These are phyloP conservation scores for Danaus plexippus DNA, from an alignment of 1,140 invertebrate species.

Conservation along the genomic window DNA sequence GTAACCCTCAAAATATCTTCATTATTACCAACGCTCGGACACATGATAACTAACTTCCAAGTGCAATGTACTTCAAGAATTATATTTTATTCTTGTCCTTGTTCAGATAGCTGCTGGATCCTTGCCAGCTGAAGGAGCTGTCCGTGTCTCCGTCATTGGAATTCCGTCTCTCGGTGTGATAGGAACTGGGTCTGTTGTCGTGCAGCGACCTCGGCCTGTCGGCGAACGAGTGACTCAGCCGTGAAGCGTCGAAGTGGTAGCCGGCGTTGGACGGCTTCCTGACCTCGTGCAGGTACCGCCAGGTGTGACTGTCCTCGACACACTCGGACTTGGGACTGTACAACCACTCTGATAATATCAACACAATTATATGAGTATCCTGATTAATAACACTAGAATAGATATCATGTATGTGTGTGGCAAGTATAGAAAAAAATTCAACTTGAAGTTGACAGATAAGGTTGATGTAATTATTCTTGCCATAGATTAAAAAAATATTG, in stretches of 20 bases:
- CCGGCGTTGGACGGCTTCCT: conserved; percentile 57
- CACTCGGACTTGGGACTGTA: conserved; percentile 46
- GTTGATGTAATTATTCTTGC: too few relatives aligned
- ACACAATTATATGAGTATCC: too few relatives aligned
- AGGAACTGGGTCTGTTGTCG: conserved; percentile 27
- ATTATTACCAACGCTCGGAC: background rate
- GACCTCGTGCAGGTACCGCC: conserved; percentile 50
- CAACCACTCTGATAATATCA: conserved; percentile 41
- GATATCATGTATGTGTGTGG: too few relatives aligned
- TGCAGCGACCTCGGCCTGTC: conserved; percentile 28
- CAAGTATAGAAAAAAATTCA: background rate
- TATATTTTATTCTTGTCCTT: conserved; percentile 3
- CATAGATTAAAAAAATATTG: too few relatives aligned
- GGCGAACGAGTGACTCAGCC: conserved; percentile 30
- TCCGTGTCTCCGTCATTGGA: conserved; percentile 53
- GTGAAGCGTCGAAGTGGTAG: conserved; percentile 46
- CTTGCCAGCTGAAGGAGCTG: conserved; percentile 61
- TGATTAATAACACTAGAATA: too few relatives aligned
- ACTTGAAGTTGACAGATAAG: too few relatives aligned
- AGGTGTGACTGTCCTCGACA: conserved; percentile 46
- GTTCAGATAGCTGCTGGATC: conserved; percentile 38
- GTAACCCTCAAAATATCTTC: too few relatives aligned
- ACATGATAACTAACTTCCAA: background rate
- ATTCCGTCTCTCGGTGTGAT: conserved; percentile 23
- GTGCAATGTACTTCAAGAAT: too few relatives aligned